Conservation (phyloP, 2,113 vertebrate species). For the Nymphicus hollandicus region DNA sequence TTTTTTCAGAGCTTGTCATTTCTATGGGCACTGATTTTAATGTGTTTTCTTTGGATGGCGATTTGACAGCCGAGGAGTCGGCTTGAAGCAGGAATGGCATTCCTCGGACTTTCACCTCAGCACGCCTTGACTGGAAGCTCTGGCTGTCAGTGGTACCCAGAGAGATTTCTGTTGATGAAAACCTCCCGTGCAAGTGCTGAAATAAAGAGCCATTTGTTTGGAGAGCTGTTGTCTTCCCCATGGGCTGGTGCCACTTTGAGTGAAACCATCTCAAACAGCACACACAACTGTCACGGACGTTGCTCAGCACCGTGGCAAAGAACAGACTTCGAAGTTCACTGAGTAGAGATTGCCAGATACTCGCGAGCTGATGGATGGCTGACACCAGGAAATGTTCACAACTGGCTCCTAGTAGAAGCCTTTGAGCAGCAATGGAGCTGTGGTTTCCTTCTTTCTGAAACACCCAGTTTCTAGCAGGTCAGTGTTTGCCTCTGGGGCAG, state of each 20-base stretch:
- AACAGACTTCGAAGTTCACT: background rate
- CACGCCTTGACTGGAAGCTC: background rate
- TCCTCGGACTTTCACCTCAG: conserved; percentile 17
- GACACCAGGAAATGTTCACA: background rate
- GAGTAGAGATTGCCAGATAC: background rate
- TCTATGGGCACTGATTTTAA: conserved; percentile 12
- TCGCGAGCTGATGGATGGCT: background rate
- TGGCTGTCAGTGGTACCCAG: background rate
- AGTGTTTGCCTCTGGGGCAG: background rate
- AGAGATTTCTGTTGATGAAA: conserved; percentile 21
- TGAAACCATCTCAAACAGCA: background rate
- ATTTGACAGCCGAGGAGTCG: background rate
- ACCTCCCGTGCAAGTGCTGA: background rate
- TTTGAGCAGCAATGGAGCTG: background rate
- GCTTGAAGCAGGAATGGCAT: background rate
- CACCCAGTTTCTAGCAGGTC: background rate
- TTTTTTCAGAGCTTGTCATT: background rate
- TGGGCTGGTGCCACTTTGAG: background rate
- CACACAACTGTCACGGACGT: accelerated
- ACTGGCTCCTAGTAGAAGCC: background rate
- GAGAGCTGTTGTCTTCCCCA: background rate
- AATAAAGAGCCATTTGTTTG: conserved; percentile 20
- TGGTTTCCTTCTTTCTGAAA: background rate
- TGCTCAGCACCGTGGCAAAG: background rate
- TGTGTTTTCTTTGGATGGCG: conserved; percentile 32